Percentiles rank a stretch among this genome's conserved stretches.
Evolutionary conservation across 2,113 vertebrate genomes (phyloP).

Genomic region (Connochaetes taurinus): DNA sequence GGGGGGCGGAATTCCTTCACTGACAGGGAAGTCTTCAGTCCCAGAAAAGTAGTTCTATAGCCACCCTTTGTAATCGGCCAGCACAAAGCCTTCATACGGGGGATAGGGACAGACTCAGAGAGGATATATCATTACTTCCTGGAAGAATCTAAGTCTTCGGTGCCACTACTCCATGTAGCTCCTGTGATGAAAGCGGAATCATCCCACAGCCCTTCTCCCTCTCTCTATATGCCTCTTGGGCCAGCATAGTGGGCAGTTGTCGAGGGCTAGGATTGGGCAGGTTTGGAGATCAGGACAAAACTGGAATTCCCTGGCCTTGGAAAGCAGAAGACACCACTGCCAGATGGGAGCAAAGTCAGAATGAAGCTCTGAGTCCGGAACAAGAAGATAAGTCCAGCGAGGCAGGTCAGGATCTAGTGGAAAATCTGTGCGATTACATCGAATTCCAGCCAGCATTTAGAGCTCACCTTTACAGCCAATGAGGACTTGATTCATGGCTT

Average conservation of each 20-base stretch:
- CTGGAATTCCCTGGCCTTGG: background rate
- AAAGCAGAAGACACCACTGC: background rate
- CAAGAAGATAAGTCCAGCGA: background rate
- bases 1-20: background rate
- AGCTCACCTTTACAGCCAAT: background rate
- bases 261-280: background rate
- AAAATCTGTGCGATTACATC: background rate
- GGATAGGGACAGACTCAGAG: background rate
- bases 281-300: background rate
- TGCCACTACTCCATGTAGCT: background rate
- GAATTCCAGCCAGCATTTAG: background rate
- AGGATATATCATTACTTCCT: background rate
- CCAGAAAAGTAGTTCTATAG: background rate
- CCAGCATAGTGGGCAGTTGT: too few species aligned
- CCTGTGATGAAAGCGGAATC: background rate
- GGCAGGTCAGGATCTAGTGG: background rate
- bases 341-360: background rate
- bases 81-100: background rate
- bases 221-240: background rate
- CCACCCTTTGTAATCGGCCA: background rate
- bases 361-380: background rate
- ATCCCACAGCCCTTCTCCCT: background rate
- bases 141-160: background rate
- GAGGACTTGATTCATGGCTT: background rate
- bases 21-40: background rate